phyloP scores from a whole-genome alignment of 1,140 invertebrate species.

The Musca domestica region DNA sequence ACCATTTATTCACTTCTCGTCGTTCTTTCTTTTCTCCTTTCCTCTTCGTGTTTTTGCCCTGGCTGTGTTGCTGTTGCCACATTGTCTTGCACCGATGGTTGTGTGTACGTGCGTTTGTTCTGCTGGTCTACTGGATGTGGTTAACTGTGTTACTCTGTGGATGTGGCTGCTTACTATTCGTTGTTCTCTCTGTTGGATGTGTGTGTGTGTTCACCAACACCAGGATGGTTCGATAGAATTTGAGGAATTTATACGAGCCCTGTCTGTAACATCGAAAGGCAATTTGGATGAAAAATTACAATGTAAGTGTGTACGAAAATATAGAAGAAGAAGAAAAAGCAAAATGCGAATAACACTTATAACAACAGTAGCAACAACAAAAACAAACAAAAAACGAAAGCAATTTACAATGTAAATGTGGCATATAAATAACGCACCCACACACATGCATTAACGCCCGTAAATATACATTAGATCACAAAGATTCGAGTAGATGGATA shows the following conservation, averaged over 20 bases:
- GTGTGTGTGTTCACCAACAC: too few species aligned
- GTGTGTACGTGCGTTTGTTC: background rate
- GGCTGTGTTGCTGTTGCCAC: constrained; percentile 11
- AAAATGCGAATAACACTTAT: background rate
- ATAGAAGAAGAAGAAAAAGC: background rate
- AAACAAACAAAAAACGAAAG: too few species aligned
- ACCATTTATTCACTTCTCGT: too few species aligned
- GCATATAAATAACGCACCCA: too few species aligned
- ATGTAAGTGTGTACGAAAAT: constrained; percentile 73
- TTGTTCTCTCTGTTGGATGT: too few species aligned
- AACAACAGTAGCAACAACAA: too few species aligned
- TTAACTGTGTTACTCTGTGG: background rate
- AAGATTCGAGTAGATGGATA: too few species aligned
- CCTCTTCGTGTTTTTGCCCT: too few species aligned
- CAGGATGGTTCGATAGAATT: constrained; percentile 97
- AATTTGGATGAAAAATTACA: constrained; percentile 96
- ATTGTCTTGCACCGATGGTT: constrained; percentile 10
- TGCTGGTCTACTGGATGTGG: background rate
- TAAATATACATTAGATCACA: too few species aligned
- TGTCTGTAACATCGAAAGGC: constrained; percentile 93
- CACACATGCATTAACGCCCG: too few species aligned
- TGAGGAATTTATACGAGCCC: constrained; percentile 93
- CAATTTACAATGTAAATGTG: too few species aligned
- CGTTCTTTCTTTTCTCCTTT: too few species aligned
- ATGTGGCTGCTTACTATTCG: background rate